Conservation (phyloP, 2,797 vertebrate genomes). For the Myotis vivesi region DNA sequence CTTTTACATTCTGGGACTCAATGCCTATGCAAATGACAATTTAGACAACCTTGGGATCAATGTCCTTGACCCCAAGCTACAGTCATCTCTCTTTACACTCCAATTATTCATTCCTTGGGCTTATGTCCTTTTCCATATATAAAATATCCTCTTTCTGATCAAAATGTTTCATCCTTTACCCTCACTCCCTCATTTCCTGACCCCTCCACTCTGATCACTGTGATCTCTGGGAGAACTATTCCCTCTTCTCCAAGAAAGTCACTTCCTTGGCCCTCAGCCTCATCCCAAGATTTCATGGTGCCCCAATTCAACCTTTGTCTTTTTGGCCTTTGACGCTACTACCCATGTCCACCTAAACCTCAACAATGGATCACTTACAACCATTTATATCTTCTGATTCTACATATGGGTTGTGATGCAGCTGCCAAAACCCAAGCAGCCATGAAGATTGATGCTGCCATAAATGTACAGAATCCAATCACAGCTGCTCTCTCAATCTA, state of each 20-base stretch:
- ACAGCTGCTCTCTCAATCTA: neutral
- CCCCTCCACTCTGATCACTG: neutral
- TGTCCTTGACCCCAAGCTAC: neutral
- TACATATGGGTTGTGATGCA: neutral
- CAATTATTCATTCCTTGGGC: neutral
- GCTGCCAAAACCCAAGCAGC: constrained; percentile 25
- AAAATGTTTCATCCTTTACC: neutral
- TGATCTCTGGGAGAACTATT: neutral
- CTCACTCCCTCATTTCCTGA: neutral
- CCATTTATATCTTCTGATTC: neutral
- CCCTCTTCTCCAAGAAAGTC: neutral
- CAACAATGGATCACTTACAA: neutral
- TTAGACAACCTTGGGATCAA: neutral
- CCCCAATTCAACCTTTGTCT: neutral
- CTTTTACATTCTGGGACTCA: neutral
- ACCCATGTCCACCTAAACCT: neutral
- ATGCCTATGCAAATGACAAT: neutral
- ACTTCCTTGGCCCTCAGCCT: neutral
- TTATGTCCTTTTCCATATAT: neutral
- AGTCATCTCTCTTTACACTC: neutral
- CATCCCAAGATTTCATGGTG: neutral
- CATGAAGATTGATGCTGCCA: neutral
- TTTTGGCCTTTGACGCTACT: neutral
- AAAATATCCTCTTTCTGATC: neutral
- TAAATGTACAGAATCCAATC: neutral